Percentiles rank a stretch among this genome's conserved stretches.
These are phyloP conservation scores for Drosophila paramelanica DNA, from an alignment of 2,888 invertebrate genomes.

Conservation along the genomic window DNA sequence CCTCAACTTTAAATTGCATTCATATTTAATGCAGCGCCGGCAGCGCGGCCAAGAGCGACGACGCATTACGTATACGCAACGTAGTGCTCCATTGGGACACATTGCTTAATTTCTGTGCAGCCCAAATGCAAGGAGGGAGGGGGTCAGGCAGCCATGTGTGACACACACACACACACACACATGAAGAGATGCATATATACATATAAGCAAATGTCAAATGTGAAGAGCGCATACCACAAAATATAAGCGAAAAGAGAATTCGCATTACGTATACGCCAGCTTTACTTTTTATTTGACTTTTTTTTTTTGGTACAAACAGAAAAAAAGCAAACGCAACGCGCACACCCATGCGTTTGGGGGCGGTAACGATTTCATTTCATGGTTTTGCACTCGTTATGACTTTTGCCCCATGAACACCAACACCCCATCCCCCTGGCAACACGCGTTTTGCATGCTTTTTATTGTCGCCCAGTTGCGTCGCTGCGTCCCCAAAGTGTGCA, in stretches of 20 bases:
- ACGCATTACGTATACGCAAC: conserved; percentile 76
- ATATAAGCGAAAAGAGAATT: conserved; percentile 37
- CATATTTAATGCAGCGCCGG: conserved; percentile 76
- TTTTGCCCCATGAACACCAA: conserved; percentile 52
- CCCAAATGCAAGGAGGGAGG: conserved; percentile 43
- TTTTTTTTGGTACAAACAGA: conserved; percentile 43
- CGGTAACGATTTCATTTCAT: conserved; percentile 80
- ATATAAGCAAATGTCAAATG: conserved; percentile 71
- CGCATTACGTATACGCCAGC: conserved; percentile 54
- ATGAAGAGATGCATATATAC: conserved; percentile 19
- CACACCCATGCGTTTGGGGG: conserved; percentile 24
- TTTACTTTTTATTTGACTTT: background rate
- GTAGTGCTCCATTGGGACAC: conserved; percentile 73
- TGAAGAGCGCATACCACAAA: conserved; percentile 40
- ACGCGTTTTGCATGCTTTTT: conserved; percentile 65
- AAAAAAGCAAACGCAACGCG: conserved; percentile 2
- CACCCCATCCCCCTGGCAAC: background rate
- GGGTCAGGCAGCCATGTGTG: conserved; percentile 56
- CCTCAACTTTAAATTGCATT: conserved; percentile 76
- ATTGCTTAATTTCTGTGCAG: conserved; percentile 74
- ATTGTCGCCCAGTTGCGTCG: conserved; percentile 73
- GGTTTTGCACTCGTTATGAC: conserved; percentile 81
- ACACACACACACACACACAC: conserved; percentile 43
- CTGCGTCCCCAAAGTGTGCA: conserved; percentile 73
- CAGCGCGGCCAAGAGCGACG: conserved; percentile 57